phyloP scores from a whole-genome alignment of 2,888 invertebrate species.

The Eristalinus sepulchralis region DNA sequence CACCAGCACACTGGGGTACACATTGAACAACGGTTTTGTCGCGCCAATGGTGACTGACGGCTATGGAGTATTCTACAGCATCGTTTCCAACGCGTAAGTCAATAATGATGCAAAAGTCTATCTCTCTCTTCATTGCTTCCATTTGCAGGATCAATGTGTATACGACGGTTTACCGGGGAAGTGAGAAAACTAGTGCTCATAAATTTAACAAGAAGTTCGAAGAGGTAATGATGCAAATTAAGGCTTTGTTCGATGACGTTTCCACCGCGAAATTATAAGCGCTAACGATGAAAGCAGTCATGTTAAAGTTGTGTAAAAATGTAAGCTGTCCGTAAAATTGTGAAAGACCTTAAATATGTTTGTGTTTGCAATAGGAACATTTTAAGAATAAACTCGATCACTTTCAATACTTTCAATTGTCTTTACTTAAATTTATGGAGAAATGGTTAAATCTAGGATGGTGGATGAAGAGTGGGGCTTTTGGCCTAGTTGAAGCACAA shows the following conservation, averaged over 20 bases:
- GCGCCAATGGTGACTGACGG: conserved; percentile 85
- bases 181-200: conserved; percentile 79
- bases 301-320: background rate
- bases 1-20: conserved; percentile 84
- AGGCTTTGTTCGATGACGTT: conserved; percentile 74
- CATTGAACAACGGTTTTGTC: conserved; percentile 83
- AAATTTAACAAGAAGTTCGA: conserved; percentile 78
- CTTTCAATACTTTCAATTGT: too few relatives aligned
- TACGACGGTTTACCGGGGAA: conserved; percentile 78
- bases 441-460: too few relatives aligned
- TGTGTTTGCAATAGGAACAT: too few relatives aligned
- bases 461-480: too few relatives aligned
- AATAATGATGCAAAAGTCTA: background rate
- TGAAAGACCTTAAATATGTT: too few relatives aligned
- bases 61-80: conserved; percentile 85
- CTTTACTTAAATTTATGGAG: too few relatives aligned
- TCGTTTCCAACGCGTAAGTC: conserved; percentile 81
- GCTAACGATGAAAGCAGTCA: too few relatives aligned
- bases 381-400: too few relatives aligned
- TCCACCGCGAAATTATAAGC: conserved; percentile 76
- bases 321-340: background rate
- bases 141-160: conserved; percentile 78
- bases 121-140: background rate
- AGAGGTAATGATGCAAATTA: conserved; percentile 77
- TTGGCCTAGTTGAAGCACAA: too few relatives aligned